Conservation (phyloP, 2,113 vertebrate species). For the Microtus ochrogaster region DNA sequence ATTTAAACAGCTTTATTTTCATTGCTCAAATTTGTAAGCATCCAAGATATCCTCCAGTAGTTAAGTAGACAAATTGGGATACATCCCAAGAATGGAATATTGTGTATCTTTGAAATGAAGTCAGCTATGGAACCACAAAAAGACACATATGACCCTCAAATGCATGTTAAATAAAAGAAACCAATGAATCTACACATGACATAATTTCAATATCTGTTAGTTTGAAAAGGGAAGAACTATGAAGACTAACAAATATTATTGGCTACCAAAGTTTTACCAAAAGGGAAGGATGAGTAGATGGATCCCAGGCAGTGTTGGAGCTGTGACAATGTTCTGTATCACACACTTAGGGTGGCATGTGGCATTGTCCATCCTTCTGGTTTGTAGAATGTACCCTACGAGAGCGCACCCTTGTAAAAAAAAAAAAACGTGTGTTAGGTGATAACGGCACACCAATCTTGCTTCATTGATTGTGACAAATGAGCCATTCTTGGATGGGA, state of each 20-base stretch:
- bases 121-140: neutral
- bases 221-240: neutral
- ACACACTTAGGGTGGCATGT: neutral
- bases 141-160: neutral
- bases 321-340: neutral
- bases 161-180: neutral
- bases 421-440: neutral
- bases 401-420: neutral
- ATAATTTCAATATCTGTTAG: neutral
- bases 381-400: neutral
- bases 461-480: neutral
- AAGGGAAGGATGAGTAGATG: neutral
- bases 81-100: neutral
- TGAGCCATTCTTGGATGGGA: neutral
- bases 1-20: neutral
- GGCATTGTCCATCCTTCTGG: neutral
- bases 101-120: neutral
- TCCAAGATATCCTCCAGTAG: neutral
- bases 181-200: neutral
- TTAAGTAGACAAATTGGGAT: neutral
- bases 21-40: neutral
- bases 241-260: neutral
- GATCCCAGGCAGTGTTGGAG: neutral
- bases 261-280: neutral
- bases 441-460: neutral